Evolutionary conservation across 2,797 vertebrate species (phyloP), one percentile per base, ranked within the genome.

Genomic region (Tokudaia muenninki): DNA sequence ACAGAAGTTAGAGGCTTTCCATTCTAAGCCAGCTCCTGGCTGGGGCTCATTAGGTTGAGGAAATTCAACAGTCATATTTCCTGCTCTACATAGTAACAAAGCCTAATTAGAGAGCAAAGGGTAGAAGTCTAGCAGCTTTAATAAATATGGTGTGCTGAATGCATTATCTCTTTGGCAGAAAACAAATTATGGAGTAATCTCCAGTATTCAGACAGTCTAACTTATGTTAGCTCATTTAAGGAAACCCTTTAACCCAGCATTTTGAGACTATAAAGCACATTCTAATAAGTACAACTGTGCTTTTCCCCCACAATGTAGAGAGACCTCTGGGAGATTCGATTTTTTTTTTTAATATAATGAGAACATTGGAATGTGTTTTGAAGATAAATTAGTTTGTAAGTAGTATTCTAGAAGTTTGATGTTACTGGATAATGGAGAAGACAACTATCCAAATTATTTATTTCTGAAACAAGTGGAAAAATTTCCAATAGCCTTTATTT

Each of bases 101-200:
- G 92, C 98, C 98, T 98, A 98, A 98, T 97, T 96, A 98, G 97
- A 98, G 97, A 98, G 97, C 97, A 98, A 98, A 98, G 96, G 97
- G 97, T 96, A 98, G 98, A 97, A 96, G 97, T 98, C 97, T 86
- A 63, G 90, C 95, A 96, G 98, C 97, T 98, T 95, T 97, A 97
- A 74, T 87, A 94, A 95, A 96, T 98, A 98, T 92, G 95, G 98
- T 98, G 95, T 98, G 93, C 94, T 94, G 98, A 97, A 98, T 92
- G 96, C 94, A 97, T 97, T 98, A 98, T 96, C 90, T 96, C 95
- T 96, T 95, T 96, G 91, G 94, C 96, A 94, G 82, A 97, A 95
- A 98, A 97, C 97, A 98, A 98, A 97, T 97, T 98, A 97, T 96
- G 96, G 96, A 97, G 87, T 90, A 96, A 94, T 97, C 97, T 89